A percentile compares a stretch with the other conserved stretches of the same genome.
Conservation (phyloP, 2,888 invertebrate genomes). For the Trissolcus japonicus region DNA sequence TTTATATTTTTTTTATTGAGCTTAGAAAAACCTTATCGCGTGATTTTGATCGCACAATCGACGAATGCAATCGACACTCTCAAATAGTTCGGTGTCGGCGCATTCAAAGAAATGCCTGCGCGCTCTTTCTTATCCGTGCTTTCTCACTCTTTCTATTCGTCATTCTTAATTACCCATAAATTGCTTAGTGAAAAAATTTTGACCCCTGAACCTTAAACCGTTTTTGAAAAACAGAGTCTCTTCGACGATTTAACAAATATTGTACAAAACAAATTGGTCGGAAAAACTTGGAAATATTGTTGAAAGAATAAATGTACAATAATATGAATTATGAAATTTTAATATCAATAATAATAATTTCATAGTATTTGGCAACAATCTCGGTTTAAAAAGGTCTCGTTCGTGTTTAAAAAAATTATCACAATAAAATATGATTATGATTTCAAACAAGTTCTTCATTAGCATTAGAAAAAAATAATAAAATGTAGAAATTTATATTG, state of each 20-base stretch:
- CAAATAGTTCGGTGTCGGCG: conserved; percentile 48
- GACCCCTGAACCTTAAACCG: conserved; percentile 16
- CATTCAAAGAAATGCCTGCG: conserved; percentile 57
- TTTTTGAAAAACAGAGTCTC: neutral
- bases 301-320: no score
- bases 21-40: conserved; percentile 30
- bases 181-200: conserved; percentile 44
- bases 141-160: conserved; percentile 56
- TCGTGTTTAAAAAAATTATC: no score
- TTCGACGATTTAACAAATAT: neutral
- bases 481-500: no score
- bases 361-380: no score
- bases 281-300: no score
- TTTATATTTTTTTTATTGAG: neutral
- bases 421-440: no score
- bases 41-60: conserved; percentile 47
- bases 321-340: no score
- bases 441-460: no score
- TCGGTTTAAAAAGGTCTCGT: no score
- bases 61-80: conserved; percentile 32
- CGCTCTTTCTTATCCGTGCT: conserved; percentile 38
- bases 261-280: no score
- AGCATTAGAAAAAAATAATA: no score
- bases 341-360: no score
- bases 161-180: conserved; percentile 65